These are phyloP conservation scores for Phoenoteleia sp. DNA, from an alignment of 2,888 invertebrate species.

Conservation along the genomic window DNA sequence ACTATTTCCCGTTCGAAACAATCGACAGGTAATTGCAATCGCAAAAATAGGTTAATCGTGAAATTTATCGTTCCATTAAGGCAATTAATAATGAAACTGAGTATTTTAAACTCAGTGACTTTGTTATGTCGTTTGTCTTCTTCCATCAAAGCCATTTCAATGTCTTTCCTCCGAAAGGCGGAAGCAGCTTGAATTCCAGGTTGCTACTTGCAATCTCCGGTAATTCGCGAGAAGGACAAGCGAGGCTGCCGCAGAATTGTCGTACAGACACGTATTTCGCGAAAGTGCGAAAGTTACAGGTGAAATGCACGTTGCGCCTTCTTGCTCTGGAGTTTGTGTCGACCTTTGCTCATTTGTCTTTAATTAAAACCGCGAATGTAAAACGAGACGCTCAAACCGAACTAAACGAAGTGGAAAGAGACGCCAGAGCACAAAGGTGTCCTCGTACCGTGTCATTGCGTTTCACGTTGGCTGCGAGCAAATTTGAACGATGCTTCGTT, in stretches of 20 bases:
- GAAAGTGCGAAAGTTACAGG: constrained; percentile 6
- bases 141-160: too few species aligned
- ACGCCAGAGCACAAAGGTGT: constrained; percentile 31
- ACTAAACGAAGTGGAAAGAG: constrained; percentile 37
- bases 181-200: neutral
- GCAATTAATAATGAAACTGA: too few species aligned
- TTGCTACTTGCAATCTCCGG: constrained; percentile 16
- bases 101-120: too few species aligned
- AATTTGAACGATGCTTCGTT: constrained; percentile 15
- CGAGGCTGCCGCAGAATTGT: too few species aligned
- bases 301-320: neutral
- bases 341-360: constrained; percentile 33
- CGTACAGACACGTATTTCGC: constrained; percentile 1
- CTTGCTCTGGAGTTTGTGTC: neutral
- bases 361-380: constrained; percentile 48
- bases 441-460: constrained; percentile 32
- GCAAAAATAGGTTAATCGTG: too few species aligned
- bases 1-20: too few species aligned
- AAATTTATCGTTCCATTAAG: too few species aligned
- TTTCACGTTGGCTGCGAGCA: constrained; percentile 21
- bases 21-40: too few species aligned
- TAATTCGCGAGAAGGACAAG: constrained; percentile 28
- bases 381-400: constrained; percentile 5
- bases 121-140: too few species aligned
- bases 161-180: neutral